Base-by-base conservation (phyloP, 2,888 invertebrate genomes). In the Ceraclea dissimilis region DNA sequence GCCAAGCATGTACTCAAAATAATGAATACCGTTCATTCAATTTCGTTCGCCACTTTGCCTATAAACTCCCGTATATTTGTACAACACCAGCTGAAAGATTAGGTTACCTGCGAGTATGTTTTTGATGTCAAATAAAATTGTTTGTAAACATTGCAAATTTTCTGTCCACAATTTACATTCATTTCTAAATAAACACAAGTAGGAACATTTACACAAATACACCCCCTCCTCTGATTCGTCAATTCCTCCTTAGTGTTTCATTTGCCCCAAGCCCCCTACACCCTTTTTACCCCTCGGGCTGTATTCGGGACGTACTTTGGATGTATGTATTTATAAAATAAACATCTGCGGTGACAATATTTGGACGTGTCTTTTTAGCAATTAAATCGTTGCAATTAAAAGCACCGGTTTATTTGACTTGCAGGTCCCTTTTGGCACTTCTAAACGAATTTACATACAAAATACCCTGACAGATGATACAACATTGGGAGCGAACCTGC, bases 281-380 rank as follows among this genome's bases (percentile, higher is more conserved):
- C 47, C 47, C 48, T 51, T 19, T 39, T 47, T 17, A 19, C 49
- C 50, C 31, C 31, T 31, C 6, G 26, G 39, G 39, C 19, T 52
- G 13, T 13, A 13, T 13, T 13, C 39, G 13, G 8, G 48, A 51
- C n/a, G n/a, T n/a, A n/a, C n/a, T n/a, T n/a, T n/a, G n/a, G n/a
- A n/a, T n/a, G n/a, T n/a, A n/a, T n/a, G n/a, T n/a, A n/a, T n/a
- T n/a, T 51, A 54, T 52, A 55, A 58, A 54, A 54, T 52, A 59
- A 59, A 59, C 54, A 59, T 52, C 58, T 58, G 56, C 50, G 58
- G 58, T 56, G 55, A 56, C 52, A 55, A 50, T 49, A 50, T 56
- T 59, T 49, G 54, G 54, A 54, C 54, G 54, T 54, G 49, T 54
- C 54, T 54, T 50, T 54, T 50, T 31, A 50, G 54, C 54, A 54